Evolutionary conservation across 2,113 vertebrate genomes (phyloP).

Genomic region (Pseudorectes ferrugineus): DNA sequence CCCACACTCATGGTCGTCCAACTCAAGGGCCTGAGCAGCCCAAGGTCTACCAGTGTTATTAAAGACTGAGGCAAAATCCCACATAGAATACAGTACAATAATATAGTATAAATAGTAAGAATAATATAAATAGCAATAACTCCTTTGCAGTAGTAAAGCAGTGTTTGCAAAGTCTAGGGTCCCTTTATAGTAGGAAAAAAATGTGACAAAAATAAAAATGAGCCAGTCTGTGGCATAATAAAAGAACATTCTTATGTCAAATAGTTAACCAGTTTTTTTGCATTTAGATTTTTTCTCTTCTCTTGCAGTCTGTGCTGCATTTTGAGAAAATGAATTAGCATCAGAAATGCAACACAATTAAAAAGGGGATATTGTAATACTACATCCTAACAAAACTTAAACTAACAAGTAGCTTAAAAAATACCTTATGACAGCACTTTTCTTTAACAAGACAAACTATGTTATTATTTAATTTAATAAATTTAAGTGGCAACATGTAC

Average conservation of each 20-base stretch:
- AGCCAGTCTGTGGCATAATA: not conserved
- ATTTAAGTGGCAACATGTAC: not conserved
- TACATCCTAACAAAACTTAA: slow-evolving; percentile 3
- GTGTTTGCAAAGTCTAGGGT: not conserved
- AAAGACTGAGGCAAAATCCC: not conserved
- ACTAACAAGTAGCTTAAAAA: slow-evolving; percentile 5
- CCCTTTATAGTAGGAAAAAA: not conserved
- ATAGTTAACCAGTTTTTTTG: not conserved
- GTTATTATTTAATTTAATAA: slow-evolving; percentile 9
- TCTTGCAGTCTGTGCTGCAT: not conserved
- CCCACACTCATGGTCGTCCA: fast-evolving
- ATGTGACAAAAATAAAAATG: not conserved
- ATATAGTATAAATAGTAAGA: not conserved
- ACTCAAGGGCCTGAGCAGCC: not conserved
- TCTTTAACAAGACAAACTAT: not conserved
- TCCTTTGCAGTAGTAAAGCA: not conserved
- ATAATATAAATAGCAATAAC: not conserved
- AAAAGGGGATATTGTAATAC: not conserved
- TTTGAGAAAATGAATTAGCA: not conserved
- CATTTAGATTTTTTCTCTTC: not conserved
- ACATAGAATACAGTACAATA: not conserved
- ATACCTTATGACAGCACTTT: not conserved
- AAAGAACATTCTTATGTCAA: not conserved
- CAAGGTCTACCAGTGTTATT: not conserved
- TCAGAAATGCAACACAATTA: slow-evolving; percentile 11